Base-by-base conservation (phyloP, 1,140 invertebrate species). In the Drosophila lacertosa region DNA sequence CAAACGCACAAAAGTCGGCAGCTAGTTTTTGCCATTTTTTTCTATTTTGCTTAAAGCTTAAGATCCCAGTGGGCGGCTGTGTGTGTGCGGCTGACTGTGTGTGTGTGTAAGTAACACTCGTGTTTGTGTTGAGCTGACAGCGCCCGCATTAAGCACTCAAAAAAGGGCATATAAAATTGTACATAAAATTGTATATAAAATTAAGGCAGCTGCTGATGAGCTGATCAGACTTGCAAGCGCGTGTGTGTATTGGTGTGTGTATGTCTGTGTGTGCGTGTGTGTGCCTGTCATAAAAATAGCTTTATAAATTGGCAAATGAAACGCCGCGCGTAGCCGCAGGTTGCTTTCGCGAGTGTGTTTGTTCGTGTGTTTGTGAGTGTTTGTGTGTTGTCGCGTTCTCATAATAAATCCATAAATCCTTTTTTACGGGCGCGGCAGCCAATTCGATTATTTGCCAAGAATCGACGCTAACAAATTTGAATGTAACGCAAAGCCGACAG, bases 321-420 rank as follows among this genome's bases (percentile, higher is more conserved):
- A 79, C 63, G 62, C 74, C 75, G 60, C 47, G 71, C 70, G 57
- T 69, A 77, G 62, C 74, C 54, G 67, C 80, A 83, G 72, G 76
- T 83, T 84, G 74, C 62, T 63, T n/a, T n/a, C 60, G 37, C 37
- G 55, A 33, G 24, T 35, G 7, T 37, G 15, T 37, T 0, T 22
- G 20, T 33, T n/a, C n/a, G 16, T 40, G 40, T 40, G 24, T 58
- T 53, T 45, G 24, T 35, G 57, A 37, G 42, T 53, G 50, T 26
- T 37, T 55, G 57, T 75, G 32, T 62, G 51, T 75, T 75, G 65
- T 73, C 67, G 77, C 69, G 26, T 81, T 86, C 81, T 86, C 73
- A 84, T 84, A 80, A 84, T 86, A 84, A 84, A 84, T 84, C 81
- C 81, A 84, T 86, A 84, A 84, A 84, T 84, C 81, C 81, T 70